Evolutionary conservation across 2,797 vertebrate genomes (phyloP), one percentile per base, ranked within the genome.

Genomic region (Chelon labrosus): DNA sequence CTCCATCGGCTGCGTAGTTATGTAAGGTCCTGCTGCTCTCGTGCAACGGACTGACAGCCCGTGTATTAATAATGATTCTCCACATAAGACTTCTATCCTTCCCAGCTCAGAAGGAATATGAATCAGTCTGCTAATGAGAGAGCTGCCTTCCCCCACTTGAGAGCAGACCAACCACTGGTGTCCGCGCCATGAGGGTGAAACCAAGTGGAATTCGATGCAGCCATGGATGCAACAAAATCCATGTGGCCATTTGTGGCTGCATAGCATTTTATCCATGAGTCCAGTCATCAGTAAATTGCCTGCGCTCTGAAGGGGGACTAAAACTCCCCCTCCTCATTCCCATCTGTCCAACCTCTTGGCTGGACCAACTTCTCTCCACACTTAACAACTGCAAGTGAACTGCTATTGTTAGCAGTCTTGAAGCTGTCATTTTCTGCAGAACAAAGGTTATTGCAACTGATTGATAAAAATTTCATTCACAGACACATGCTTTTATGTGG

Each of bases 381-480:
- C 73, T 82, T 87, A 85, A 84, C 85, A 78, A 82, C 83, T 85
- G 84, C 62, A 80, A 91, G 89, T 86, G 91, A 93, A 90, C 71
- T 89, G 93, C 93, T 91, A 91, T 93, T 94, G 93, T 95, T 93
- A 91, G 92, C 93, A 88, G 89, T 94, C 89, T 93, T 86, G 85
- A 92, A 89, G 90, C 92, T 84, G 91, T 92, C 92, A 88, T 90
- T 93, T 94, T 88, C 89, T 73, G 77, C 70, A 84, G 94, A 95
- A 94, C 94, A 95, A 94, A 95, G 94, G 93, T 93, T 93, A 91
- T 91, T 87, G 92, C 90, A 82, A 77, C 89, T 79, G 89, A 93
- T 93, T 95, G 93, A 95, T 94, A 93, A 94, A 95, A 94, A 90
- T 92, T 94, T 92, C 80, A 93, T 94, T 90, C 83, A 80, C 85